Percentiles rank a stretch among this genome's conserved stretches.
Evolutionary conservation across 92 coral and sea anemone species (phyloP).

Genomic region (Actinostola sp.): DNA sequence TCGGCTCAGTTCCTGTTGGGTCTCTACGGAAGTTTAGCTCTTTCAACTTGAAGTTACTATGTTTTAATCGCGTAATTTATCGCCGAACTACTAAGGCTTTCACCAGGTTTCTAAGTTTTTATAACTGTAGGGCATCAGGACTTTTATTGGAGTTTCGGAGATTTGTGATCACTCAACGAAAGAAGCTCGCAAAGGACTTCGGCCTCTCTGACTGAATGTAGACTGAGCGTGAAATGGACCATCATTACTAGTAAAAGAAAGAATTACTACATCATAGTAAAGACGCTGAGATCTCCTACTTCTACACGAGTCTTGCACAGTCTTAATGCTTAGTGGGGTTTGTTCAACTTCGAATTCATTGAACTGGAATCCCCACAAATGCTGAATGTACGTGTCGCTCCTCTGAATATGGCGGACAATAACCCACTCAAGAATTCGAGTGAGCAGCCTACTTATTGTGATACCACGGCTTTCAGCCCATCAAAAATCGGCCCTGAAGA

Average conservation of each 20-base stretch:
- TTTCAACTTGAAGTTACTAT: conserved; percentile 1
- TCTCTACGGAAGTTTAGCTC: conserved; percentile 36
- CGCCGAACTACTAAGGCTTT: conserved; percentile 19
- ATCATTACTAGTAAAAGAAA: not conserved
- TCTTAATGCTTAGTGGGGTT: not conserved
- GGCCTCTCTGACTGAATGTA: too few species aligned
- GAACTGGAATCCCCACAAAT: conserved; percentile 18
- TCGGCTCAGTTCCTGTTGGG: conserved; percentile 40
- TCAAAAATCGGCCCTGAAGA: conserved; percentile 32
- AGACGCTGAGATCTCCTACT: conserved; percentile 1
- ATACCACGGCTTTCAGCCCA: conserved; percentile 24
- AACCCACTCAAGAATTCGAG: conserved; percentile 13
- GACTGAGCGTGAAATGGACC: conserved; percentile 20
- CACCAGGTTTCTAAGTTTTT: conserved; percentile 16
- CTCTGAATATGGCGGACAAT: conserved; percentile 45
- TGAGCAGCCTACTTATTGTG: conserved; percentile 38
- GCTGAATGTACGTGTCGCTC: conserved; percentile 47
- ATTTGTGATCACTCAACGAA: too few species aligned
- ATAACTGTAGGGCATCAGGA: too few species aligned
- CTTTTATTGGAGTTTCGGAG: too few species aligned
- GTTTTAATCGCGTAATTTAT: conserved; percentile 27
- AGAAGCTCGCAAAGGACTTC: conserved; percentile 24
- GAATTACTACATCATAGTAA: not conserved
- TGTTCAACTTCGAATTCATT: not conserved
- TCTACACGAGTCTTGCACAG: not conserved